Base-by-base conservation (phyloP, 2,113 vertebrate genomes). In the Perca fluviatilis region DNA sequence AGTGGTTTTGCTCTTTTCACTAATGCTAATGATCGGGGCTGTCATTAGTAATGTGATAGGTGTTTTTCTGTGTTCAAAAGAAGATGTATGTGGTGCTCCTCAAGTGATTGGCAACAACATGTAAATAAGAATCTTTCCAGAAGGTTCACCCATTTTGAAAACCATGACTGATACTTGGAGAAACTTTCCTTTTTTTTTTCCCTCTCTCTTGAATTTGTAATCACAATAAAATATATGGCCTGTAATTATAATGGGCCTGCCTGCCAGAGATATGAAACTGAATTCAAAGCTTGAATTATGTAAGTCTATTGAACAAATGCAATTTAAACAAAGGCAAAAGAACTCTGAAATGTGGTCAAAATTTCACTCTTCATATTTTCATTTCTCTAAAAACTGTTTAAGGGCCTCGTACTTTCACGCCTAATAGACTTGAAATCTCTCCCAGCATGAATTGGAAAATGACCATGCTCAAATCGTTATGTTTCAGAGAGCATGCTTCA, bases 201-300 rank as follows among this genome's bases (percentile, higher is more conserved):
- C 62, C 62, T 74, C 74, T 64, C 25, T 43, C 73, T 74, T 89
- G 86, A 93, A 94, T 95, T 94, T 92, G 85, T 88, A 88, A 94
- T 93, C 88, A 91, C 86, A 94, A 93, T 92, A 86, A 93, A 90
- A 87, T 86, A 86, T 82, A 85, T 63, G 62, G 81, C 58, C 87
- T 85, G 73, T 92, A 93, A 95, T 94, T 94, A 91, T 89, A 94
- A 90, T 82, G 81, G 74, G 85, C 60, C 87, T 90, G 89, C 71
- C 91, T 91, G 90, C 87, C 92, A 91, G 88, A 92, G 85, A 94
- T 94, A 93, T 88, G 76, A 85, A 82, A 75, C 84, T 74, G 83
- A 88, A 92, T 92, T 91, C 79, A 92, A 90, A 89, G 82, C 64
- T 70, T 94, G 82, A 93, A 91, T 93, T 89, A 93, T 94, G 91